These are phyloP conservation scores for Antedon bifida DNA, from an alignment of 35 echinoderm and acorn worm species.

Conservation along the genomic window DNA sequence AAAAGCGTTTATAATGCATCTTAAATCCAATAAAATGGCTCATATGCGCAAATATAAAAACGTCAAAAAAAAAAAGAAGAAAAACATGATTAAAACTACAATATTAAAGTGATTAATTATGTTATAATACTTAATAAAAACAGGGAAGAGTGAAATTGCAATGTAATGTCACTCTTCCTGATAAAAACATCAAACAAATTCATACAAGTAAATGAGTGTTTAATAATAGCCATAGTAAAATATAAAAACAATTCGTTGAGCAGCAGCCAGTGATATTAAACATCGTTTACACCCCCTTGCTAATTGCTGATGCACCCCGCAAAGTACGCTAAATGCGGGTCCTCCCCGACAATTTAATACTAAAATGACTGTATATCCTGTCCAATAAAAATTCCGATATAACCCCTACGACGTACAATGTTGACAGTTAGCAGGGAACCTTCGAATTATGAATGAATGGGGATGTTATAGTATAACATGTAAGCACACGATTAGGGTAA, in stretches of 20 bases:
- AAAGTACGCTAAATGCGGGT: not conserved
- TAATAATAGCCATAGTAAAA: no score
- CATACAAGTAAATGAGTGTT: no score
- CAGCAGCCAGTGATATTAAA: not conserved
- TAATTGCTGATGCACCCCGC: not conserved
- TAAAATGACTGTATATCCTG: not conserved
- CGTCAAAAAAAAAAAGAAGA: no score
- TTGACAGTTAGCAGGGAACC: not conserved
- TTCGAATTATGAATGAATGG: not conserved
- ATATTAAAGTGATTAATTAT: no score
- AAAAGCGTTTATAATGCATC: no score
- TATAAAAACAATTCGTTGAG: not conserved
- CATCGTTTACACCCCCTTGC: not conserved
- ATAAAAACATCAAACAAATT: no score
- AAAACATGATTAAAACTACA: no score
- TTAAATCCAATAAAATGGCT: no score
- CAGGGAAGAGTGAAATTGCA: no score
- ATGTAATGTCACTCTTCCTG: no score
- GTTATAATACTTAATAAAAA: no score
- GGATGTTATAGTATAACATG: not conserved
- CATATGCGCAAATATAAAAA: no score
- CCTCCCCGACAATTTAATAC: not conserved
- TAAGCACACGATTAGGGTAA: not conserved
- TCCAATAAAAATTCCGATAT: not conserved
- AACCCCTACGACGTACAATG: not conserved